A percentile compares a stretch with the other conserved stretches of the same genome.
Evolutionary conservation across 2,888 invertebrate species (phyloP).

Genomic region (Callosobruchus maculatus): DNA sequence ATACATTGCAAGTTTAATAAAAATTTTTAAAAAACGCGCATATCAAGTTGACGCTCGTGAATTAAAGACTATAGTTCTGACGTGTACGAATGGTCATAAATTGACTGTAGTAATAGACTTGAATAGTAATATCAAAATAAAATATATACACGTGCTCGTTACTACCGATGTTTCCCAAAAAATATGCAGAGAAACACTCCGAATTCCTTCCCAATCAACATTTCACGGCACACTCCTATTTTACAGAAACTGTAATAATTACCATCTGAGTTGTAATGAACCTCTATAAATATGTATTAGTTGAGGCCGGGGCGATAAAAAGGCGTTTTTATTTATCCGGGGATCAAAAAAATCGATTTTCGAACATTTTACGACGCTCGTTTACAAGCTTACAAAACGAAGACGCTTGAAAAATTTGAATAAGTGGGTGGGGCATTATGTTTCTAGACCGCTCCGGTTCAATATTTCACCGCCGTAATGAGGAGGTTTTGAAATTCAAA

Average conservation of each 20-base stretch:
- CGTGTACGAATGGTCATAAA: no score
- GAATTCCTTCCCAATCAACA: not conserved
- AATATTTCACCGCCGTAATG: not conserved
- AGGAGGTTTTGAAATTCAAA: not conserved
- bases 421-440: not conserved
- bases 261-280: not conserved
- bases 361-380: not conserved
- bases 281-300: not conserved
- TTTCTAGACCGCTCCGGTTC: not conserved
- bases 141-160: not conserved
- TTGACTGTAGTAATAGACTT: no score
- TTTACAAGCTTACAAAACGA: not conserved
- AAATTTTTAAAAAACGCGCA: no score
- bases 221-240: not conserved
- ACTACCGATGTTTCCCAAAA: not conserved
- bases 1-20: no score
- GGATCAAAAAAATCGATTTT: not conserved
- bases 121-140: no score
- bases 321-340: not conserved
- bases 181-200: not conserved
- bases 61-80: no score
- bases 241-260: not conserved
- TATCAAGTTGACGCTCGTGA: no score
- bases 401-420: not conserved
- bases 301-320: not conserved